Percentiles rank a stretch among this genome's conserved stretches.
Conservation (phyloP, 2,888 invertebrate species). For the Hymenopus coronatus region DNA sequence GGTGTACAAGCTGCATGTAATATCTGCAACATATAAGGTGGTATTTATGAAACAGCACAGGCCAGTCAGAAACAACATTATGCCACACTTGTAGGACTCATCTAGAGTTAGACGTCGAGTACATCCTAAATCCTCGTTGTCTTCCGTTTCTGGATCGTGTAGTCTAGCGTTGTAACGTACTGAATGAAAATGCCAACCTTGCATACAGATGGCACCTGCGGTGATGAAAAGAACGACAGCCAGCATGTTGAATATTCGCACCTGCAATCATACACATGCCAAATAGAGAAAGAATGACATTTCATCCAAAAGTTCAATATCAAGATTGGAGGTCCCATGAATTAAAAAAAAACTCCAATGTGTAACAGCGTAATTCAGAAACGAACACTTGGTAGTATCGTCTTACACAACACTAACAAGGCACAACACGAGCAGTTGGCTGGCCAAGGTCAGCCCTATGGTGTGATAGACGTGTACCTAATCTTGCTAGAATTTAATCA, state of each 20-base stretch:
- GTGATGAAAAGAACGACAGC: constrained; percentile 40
- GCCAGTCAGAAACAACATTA: background rate
- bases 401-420: too few relatives aligned
- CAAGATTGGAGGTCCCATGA: too few relatives aligned
- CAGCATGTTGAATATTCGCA: constrained; percentile 41
- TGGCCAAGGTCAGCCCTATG: too few relatives aligned
- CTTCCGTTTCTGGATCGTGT: background rate
- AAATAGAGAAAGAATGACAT: too few relatives aligned
- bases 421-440: too few relatives aligned
- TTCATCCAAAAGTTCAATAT: too few relatives aligned
- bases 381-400: too few relatives aligned
- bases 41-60: background rate
- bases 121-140: too few relatives aligned
- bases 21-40: background rate
- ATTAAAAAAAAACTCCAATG: too few relatives aligned
- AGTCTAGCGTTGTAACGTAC: background rate
- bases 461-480: too few relatives aligned
- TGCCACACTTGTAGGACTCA: background rate
- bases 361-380: too few relatives aligned
- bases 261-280: constrained; percentile 2
- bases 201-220: constrained; percentile 30
- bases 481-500: too few relatives aligned
- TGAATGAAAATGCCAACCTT: background rate
- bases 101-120: background rate
- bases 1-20: background rate